Percentiles rank a stretch among this genome's conserved stretches.
Conservation (phyloP, 2,888 invertebrate species). For the Lasioglossum morio region DNA sequence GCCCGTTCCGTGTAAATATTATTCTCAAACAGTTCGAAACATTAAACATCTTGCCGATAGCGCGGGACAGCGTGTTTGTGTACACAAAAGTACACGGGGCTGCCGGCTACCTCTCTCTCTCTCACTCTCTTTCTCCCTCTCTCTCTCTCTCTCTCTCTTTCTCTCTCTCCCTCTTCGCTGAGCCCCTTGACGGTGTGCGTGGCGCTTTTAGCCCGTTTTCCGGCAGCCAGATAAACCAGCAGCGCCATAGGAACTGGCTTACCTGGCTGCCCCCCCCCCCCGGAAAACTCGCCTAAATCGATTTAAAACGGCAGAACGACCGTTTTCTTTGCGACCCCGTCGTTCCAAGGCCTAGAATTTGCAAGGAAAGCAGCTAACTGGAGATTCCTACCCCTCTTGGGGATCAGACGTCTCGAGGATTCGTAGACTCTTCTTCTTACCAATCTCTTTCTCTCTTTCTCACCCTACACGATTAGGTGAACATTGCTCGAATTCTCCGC, state of each 20-base stretch:
- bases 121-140: slow-evolving; percentile 25
- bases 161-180: slow-evolving; percentile 9
- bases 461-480: background rate
- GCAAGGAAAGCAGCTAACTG: slow-evolving; percentile 82
- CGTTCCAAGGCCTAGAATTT: slow-evolving; percentile 68
- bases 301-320: slow-evolving; percentile 79
- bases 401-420: slow-evolving; percentile 60
- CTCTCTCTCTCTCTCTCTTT: slow-evolving; percentile 26
- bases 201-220: slow-evolving; percentile 34
- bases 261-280: slow-evolving; percentile 73
- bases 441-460: background rate
- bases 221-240: slow-evolving; percentile 44
- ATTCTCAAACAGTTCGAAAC: slow-evolving; percentile 79
- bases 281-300: slow-evolving; percentile 81
- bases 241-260: slow-evolving; percentile 58
- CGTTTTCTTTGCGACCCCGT: slow-evolving; percentile 37
- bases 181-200: background rate
- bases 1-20: slow-evolving; percentile 76
- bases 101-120: slow-evolving; percentile 22
- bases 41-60: slow-evolving; percentile 80
- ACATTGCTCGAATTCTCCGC: background rate
- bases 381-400: slow-evolving; percentile 71
- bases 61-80: slow-evolving; percentile 70
- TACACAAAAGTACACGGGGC: slow-evolving; percentile 51
- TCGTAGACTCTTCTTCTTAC: background rate